Conservation (phyloP, 1,140 invertebrate species). For the Drosophila sp. region DNA sequence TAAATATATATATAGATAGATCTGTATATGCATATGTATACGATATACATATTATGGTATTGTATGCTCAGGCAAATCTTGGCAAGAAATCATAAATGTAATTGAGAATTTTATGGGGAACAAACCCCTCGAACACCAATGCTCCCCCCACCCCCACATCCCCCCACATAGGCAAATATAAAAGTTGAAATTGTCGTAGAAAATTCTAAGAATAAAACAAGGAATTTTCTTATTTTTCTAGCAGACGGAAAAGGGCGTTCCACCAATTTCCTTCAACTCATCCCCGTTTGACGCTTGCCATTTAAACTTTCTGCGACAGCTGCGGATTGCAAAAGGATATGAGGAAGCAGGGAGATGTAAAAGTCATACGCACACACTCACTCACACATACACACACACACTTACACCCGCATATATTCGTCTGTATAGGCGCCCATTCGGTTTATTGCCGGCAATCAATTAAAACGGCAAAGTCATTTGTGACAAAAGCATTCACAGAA, state of each 20-base stretch:
- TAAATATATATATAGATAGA: slow-evolving; percentile 5
- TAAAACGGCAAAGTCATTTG: slow-evolving; percentile 78
- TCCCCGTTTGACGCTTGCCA: slow-evolving; percentile 69
- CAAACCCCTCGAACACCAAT: background rate
- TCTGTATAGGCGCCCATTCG: slow-evolving; percentile 67
- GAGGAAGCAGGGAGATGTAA: background rate
- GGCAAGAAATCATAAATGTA: slow-evolving; percentile 80
- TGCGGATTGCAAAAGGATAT: slow-evolving; percentile 23
- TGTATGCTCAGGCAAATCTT: slow-evolving; percentile 56
- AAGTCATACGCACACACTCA: slow-evolving; percentile 18
- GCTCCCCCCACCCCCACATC: background rate
- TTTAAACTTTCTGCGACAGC: slow-evolving; percentile 70
- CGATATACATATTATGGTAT: slow-evolving; percentile 23
- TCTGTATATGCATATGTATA: slow-evolving; percentile 1
- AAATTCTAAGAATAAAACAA: slow-evolving; percentile 72
- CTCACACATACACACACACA: slow-evolving; percentile 15
- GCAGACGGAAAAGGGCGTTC: slow-evolving; percentile 52
- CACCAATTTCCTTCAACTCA: slow-evolving; percentile 18
- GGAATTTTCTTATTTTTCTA: slow-evolving; percentile 48
- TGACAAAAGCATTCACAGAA: slow-evolving; percentile 77
- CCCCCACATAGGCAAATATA: slow-evolving; percentile 55
- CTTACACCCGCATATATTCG: slow-evolving; percentile 19
- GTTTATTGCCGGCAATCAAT: slow-evolving; percentile 78
- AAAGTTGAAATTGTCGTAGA: slow-evolving; percentile 75
- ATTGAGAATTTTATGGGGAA: slow-evolving; percentile 73